phyloP scores from a whole-genome alignment of 2,113 vertebrate genomes.

The Muntiacus muntjak region DNA sequence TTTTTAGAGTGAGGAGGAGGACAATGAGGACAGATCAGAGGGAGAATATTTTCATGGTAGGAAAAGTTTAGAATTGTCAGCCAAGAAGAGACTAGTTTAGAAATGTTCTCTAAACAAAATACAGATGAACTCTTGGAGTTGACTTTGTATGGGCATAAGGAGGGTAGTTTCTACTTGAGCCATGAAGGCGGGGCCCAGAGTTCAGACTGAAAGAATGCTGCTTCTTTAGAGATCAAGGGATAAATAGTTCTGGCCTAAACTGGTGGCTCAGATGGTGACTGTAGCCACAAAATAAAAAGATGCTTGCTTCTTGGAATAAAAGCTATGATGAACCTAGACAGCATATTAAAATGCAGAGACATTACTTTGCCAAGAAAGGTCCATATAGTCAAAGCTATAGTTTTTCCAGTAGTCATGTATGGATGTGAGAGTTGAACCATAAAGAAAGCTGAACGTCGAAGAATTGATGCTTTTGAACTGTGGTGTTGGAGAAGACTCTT shows the following conservation, averaged over 20 bases:
- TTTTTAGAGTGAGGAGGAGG: neutral
- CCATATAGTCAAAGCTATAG: neutral
- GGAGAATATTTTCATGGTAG: neutral
- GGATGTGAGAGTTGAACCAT: neutral
- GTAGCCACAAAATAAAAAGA: neutral
- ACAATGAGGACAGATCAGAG: neutral
- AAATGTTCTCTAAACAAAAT: constrained; percentile 8
- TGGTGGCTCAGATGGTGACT: neutral
- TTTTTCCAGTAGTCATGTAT: neutral
- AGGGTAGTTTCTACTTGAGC: neutral
- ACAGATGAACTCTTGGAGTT: neutral
- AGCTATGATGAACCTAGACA: neutral
- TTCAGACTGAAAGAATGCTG: neutral
- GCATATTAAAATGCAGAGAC: neutral
- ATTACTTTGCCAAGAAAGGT: neutral
- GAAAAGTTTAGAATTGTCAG: neutral
- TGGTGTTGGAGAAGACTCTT: neutral
- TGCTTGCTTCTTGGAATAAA: neutral
- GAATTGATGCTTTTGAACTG: neutral
- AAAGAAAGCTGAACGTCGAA: neutral
- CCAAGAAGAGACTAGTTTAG: neutral
- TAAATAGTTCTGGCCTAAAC: neutral
- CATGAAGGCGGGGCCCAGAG: neutral
- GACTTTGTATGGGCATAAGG: neutral
- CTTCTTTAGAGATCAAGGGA: neutral